These are phyloP conservation scores for Agrilus mali DNA, from an alignment of 2,888 invertebrate genomes.

Conservation along the genomic window DNA sequence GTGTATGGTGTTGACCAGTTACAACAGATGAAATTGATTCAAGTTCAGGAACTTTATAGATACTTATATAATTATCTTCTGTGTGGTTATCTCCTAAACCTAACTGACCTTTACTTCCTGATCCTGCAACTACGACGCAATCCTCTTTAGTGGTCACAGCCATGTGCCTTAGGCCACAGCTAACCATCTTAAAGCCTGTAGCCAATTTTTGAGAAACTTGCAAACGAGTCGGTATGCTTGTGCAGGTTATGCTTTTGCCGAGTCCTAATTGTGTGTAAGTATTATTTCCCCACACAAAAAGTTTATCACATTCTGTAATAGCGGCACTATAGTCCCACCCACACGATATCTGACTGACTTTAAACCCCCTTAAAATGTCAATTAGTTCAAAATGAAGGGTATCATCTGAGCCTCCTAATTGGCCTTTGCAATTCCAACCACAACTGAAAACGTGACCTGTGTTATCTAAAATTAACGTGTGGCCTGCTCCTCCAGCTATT, in stretches of 20 bases:
- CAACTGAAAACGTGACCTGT: conserved; percentile 60
- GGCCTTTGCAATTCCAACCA: conserved; percentile 67
- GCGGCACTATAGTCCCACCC: conserved; percentile 79
- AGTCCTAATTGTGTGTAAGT: conserved; percentile 64
- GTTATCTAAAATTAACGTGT: conserved; percentile 54
- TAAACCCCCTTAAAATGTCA: conserved; percentile 41
- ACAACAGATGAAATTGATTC: conserved; percentile 48
- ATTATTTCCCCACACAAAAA: conserved; percentile 79
- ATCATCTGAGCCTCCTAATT: conserved; percentile 47
- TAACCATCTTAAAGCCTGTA: conserved; percentile 42
- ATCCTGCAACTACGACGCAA: conserved; percentile 50
- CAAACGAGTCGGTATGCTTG: conserved; percentile 31
- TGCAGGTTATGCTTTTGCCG: conserved; percentile 32
- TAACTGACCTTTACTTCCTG: conserved; percentile 55
- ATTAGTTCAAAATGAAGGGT: conserved; percentile 45
- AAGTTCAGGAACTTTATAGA: conserved; percentile 41
- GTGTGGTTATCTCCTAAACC: conserved; percentile 41
- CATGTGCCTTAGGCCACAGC: conserved; percentile 59
- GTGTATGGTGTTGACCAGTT: conserved; percentile 73
- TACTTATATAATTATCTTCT: conserved; percentile 33
- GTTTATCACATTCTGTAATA: conserved; percentile 50
- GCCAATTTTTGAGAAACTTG: conserved; percentile 33
- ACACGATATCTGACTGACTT: conserved; percentile 51
- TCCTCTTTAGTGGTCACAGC: conserved; percentile 50
- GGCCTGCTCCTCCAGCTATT: conserved; percentile 67